Evolutionary conservation across 2,888 invertebrate genomes (phyloP).

Genomic region (Colletes collaris): DNA sequence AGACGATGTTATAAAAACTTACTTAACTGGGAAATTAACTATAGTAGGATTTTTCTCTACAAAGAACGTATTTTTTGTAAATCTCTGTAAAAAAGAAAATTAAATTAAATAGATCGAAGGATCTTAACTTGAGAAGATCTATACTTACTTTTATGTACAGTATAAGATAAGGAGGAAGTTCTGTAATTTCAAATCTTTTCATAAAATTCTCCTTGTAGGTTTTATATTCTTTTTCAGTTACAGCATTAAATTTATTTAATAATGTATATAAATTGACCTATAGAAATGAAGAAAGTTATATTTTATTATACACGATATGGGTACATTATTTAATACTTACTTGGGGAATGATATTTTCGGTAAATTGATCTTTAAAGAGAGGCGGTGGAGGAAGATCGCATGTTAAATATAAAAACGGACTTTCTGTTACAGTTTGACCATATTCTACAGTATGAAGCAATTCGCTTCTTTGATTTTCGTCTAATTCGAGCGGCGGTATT

Average conservation of each 20-base stretch:
- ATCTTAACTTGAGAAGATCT: not conserved
- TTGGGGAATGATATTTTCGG: slow-evolving; percentile 99
- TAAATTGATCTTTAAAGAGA: slow-evolving; percentile 97
- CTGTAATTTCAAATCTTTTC: slow-evolving; percentile 97
- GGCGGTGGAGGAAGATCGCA: slow-evolving; percentile 99
- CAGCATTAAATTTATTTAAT: slow-evolving; percentile 97
- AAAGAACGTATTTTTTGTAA: slow-evolving; percentile 99
- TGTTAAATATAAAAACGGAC: slow-evolving; percentile 97
- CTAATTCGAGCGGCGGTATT: slow-evolving; percentile 95
- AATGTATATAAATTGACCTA: slow-evolving; percentile 97
- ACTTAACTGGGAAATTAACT: slow-evolving; percentile 99
- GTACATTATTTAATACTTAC: slow-evolving; percentile 83
- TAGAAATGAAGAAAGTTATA: slow-evolving; percentile 68
- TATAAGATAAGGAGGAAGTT: slow-evolving; percentile 96
- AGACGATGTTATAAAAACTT: slow-evolving; percentile 81
- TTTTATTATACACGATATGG: not conserved
- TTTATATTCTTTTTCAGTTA: slow-evolving; percentile 98
- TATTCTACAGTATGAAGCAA: slow-evolving; percentile 93
- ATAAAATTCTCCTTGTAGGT: slow-evolving; percentile 99
- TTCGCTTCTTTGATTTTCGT: slow-evolving; percentile 93
- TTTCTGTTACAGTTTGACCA: slow-evolving; percentile 93
- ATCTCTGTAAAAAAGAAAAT: slow-evolving; percentile 86
- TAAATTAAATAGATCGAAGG: not conserved
- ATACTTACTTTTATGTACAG: slow-evolving; percentile 92
- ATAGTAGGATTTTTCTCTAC: slow-evolving; percentile 99